These are phyloP conservation scores for Oreotrochilus melanogaster DNA, from an alignment of 2,113 vertebrate genomes.

Conservation along the genomic window DNA sequence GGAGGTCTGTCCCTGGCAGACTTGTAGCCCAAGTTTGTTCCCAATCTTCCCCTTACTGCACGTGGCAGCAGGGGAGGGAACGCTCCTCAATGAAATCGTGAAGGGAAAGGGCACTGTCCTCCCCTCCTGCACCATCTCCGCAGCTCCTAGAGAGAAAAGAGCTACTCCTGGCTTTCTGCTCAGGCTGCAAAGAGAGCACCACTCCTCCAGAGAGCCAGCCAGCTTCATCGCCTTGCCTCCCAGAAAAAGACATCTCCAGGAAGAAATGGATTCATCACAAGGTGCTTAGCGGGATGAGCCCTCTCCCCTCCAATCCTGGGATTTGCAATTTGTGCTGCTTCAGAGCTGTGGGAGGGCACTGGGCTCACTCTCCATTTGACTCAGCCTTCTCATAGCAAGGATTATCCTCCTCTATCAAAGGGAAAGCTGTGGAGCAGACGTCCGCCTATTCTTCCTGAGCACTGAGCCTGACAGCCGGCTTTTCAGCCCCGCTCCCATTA, in stretches of 20 bases:
- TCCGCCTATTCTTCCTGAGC: slow-evolving; percentile 67
- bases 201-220: neutral
- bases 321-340: slow-evolving; percentile 40
- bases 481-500: slow-evolving; percentile 67
- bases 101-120: neutral
- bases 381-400: slow-evolving; percentile 69
- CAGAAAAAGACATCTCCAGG: neutral
- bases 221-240: neutral
- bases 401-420: slow-evolving; percentile 74
- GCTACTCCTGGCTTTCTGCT: neutral
- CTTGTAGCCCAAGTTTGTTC: neutral
- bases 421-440: slow-evolving; percentile 74
- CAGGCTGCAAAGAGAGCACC: neutral
- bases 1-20: neutral
- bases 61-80: neutral
- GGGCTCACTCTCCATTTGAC: slow-evolving; percentile 68
- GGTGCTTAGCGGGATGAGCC: slow-evolving; percentile 19
- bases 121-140: neutral
- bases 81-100: fast-evolving
- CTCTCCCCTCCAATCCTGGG: slow-evolving; percentile 38
- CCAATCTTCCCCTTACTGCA: neutral
- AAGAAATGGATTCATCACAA: slow-evolving; percentile 58
- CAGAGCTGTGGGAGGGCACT: slow-evolving; percentile 38
- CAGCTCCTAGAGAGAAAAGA: neutral
- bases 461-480: slow-evolving; percentile 64